Conservation (phyloP, 2,797 vertebrate genomes). For the Molossus molossus region DNA sequence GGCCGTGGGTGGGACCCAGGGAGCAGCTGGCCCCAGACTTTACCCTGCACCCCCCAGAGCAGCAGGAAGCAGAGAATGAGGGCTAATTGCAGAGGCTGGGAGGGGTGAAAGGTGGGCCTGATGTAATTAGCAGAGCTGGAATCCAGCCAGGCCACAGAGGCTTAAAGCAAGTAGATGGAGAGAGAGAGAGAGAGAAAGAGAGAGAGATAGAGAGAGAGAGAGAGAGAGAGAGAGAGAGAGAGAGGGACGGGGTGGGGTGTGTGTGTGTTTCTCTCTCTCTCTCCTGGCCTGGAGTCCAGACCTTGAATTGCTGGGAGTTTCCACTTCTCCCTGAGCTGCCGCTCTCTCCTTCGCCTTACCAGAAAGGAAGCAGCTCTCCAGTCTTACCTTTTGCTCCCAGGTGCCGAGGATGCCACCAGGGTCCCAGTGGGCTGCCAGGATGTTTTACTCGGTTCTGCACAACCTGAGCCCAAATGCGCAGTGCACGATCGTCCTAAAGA, state of each 20-base stretch:
- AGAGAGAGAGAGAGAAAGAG: fast-evolving
- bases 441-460: not conserved
- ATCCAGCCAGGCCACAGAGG: not conserved
- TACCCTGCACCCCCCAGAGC: not conserved
- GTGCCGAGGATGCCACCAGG: not conserved
- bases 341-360: not conserved
- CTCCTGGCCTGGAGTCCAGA: slow-evolving; percentile 1
- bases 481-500: fast-evolving
- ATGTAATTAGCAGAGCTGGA: slow-evolving; percentile 74
- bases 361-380: not conserved
- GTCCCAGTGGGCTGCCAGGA: not conserved
- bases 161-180: not conserved
- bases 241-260: not conserved
- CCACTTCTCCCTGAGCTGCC: not conserved
- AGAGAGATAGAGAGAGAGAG: too few relatives aligned
- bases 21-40: slow-evolving; percentile 47
- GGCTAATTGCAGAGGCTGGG: slow-evolving; percentile 66
- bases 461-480: not conserved
- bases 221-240: too few relatives aligned
- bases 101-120: slow-evolving; percentile 77
- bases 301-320: not conserved
- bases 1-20: not conserved
- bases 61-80: slow-evolving; percentile 72
- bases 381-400: not conserved
- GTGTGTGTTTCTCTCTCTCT: too few relatives aligned